Percentiles rank a stretch among this genome's conserved stretches.
phyloP scores from a whole-genome alignment of 2,888 invertebrate species.

The Petrolisthes cinctipes region DNA sequence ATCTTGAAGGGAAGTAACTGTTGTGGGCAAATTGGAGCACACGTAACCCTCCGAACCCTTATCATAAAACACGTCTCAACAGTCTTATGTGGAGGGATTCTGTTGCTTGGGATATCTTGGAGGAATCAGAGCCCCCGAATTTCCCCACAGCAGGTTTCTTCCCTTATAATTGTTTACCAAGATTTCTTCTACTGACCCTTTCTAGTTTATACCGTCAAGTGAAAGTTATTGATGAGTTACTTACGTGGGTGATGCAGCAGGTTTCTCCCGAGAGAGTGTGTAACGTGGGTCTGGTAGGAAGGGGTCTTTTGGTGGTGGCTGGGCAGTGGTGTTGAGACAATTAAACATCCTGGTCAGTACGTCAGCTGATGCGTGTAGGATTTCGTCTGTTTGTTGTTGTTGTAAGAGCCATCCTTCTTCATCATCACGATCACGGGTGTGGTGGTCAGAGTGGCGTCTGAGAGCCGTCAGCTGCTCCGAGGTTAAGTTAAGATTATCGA shows the following conservation, averaged over 20 bases:
- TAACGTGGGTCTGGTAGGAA: conserved; percentile 31
- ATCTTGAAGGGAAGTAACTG: too few relatives aligned
- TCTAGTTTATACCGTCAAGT: too few relatives aligned
- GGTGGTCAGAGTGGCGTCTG: conserved; percentile 52
- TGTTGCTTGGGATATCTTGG: too few relatives aligned
- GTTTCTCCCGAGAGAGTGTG: background rate
- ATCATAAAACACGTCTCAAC: too few relatives aligned
- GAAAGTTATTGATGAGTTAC: background rate
- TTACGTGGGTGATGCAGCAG: conserved; percentile 17
- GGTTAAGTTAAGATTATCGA: conserved; percentile 46
- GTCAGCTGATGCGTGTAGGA: conserved; percentile 70
- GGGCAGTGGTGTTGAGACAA: conserved; percentile 68
- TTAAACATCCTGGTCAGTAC: conserved; percentile 82
- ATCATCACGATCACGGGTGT: conserved; percentile 57
- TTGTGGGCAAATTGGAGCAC: too few relatives aligned
- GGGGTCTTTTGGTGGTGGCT: conserved; percentile 26
- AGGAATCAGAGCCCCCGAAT: too few relatives aligned
- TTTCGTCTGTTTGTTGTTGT: conserved; percentile 57
- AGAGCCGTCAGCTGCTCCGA: conserved; percentile 57
- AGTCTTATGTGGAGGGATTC: too few relatives aligned
- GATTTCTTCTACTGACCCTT: too few relatives aligned
- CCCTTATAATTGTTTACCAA: too few relatives aligned
- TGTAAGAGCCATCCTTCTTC: conserved; percentile 44
- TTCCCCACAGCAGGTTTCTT: too few relatives aligned
- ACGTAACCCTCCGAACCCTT: too few relatives aligned